A percentile compares a stretch with the other conserved stretches of the same genome.
These are phyloP conservation scores for Hyposoter didymator DNA, from an alignment of 2,888 invertebrate species.

Conservation along the genomic window DNA sequence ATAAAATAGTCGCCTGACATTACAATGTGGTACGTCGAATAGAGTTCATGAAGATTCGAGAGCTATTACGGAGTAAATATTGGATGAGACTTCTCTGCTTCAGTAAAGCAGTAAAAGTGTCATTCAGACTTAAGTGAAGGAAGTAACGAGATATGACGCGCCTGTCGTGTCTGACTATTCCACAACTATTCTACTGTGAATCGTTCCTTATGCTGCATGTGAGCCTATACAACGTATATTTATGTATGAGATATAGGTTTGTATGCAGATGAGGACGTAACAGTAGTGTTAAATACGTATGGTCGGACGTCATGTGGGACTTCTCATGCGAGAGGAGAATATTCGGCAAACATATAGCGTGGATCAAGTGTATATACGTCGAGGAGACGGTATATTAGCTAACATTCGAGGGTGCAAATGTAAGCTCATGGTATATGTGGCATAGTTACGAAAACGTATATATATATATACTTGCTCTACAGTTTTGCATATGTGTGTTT, in stretches of 20 bases:
- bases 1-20: not conserved
- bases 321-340: conserved; percentile 51
- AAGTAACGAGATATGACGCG: conserved; percentile 47
- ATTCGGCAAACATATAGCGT: conserved; percentile 52
- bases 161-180: conserved; percentile 55
- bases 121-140: conserved; percentile 39
- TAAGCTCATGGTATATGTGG: conserved; percentile 25
- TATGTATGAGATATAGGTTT: conserved; percentile 5
- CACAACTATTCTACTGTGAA: conserved; percentile 38
- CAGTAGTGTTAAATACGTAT: conserved; percentile 65
- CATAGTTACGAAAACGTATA: conserved; percentile 15
- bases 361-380: conserved; percentile 9
- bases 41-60: not conserved
- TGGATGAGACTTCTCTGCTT: conserved; percentile 10
- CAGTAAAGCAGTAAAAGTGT: conserved; percentile 62
- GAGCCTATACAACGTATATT: conserved; percentile 2
- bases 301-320: conserved; percentile 61
- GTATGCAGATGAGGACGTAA: conserved; percentile 26
- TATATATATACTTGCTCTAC: not conserved
- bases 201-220: not conserved
- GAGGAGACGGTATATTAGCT: conserved; percentile 40
- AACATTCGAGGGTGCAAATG: conserved; percentile 42
- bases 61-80: conserved; percentile 47
- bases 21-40: not conserved
- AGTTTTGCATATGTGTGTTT: not conserved